phyloP scores from a whole-genome alignment of 2,888 invertebrate genomes.

The Apodemia mormo region DNA sequence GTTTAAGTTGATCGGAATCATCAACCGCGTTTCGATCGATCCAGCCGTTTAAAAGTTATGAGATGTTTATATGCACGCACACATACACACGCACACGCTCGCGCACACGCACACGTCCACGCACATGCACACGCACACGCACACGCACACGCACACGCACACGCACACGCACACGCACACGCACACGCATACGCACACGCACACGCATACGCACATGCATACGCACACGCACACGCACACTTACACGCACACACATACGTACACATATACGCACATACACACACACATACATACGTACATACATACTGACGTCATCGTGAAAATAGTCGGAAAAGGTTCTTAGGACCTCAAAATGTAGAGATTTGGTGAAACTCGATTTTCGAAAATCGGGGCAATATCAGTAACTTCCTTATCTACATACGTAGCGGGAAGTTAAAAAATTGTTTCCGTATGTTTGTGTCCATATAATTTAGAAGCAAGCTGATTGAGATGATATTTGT shows the following conservation, averaged over 20 bases:
- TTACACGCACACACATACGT: not conserved
- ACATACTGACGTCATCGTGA: not conserved
- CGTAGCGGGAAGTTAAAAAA: not conserved
- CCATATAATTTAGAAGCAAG: too few species aligned
- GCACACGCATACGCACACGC: not conserved
- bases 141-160: not conserved
- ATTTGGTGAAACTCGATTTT: not conserved
- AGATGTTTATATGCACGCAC: too few species aligned
- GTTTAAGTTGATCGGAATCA: too few species aligned
- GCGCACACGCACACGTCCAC: not conserved
- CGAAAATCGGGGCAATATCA: not conserved
- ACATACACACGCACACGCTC: too few species aligned
- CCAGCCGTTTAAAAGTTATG: too few species aligned
- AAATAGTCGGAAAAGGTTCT: too few species aligned
- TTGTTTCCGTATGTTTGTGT: too few species aligned
- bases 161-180: too few species aligned
- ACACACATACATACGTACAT: slow-evolving; percentile 7
- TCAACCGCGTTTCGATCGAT: too few species aligned
- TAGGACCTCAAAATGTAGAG: not conserved
- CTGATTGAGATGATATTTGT: too few species aligned
- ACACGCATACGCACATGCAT: not conserved
- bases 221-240: not conserved
- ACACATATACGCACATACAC: not conserved
- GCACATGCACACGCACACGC: not conserved
- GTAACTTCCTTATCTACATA: not conserved